These are phyloP conservation scores for Cantharis flavilabris DNA, from an alignment of 2,888 invertebrate species.

Conservation along the genomic window DNA sequence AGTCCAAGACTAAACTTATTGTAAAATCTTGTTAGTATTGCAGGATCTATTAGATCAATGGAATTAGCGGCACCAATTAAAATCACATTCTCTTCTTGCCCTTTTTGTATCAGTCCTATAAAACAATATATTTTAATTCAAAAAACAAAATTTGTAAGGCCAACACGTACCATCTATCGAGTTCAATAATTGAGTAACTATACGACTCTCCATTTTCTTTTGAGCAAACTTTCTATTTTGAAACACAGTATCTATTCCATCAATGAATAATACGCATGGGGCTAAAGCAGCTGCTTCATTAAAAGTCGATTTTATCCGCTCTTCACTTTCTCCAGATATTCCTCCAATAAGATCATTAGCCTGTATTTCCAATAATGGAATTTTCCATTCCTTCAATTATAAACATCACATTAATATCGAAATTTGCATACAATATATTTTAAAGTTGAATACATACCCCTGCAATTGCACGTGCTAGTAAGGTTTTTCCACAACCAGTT, in stretches of 20 bases:
- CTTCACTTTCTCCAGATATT: conserved; percentile 95
- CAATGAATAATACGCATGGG: conserved; percentile 89
- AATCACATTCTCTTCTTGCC: conserved; percentile 67
- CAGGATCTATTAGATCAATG: conserved; percentile 90
- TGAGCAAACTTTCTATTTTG: conserved; percentile 88
- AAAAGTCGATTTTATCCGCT: conserved; percentile 88
- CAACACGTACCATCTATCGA: conserved; percentile 79
- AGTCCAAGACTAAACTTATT: conserved; percentile 93
- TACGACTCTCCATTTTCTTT: conserved; percentile 94
- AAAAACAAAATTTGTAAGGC: background rate
- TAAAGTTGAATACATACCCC: conserved; percentile 62
- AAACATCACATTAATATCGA: background rate
- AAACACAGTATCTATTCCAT: conserved; percentile 96
- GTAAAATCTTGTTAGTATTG: conserved; percentile 89
- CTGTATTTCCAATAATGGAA: conserved; percentile 85
- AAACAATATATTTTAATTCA: background rate
- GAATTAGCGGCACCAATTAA: conserved; percentile 96
- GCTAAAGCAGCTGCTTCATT: conserved; percentile 75
- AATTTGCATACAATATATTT: conserved; percentile 7
- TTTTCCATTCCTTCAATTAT: conserved; percentile 69
- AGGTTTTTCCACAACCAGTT: conserved; percentile 91
- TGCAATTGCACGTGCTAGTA: conserved; percentile 80
- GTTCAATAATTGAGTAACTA: conserved; percentile 89
- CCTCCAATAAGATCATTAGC: conserved; percentile 94
- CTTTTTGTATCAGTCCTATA: conserved; percentile 58